These are phyloP conservation scores for Heliconius hewitsoni DNA, from an alignment of 1,140 invertebrate genomes.

Conservation along the genomic window DNA sequence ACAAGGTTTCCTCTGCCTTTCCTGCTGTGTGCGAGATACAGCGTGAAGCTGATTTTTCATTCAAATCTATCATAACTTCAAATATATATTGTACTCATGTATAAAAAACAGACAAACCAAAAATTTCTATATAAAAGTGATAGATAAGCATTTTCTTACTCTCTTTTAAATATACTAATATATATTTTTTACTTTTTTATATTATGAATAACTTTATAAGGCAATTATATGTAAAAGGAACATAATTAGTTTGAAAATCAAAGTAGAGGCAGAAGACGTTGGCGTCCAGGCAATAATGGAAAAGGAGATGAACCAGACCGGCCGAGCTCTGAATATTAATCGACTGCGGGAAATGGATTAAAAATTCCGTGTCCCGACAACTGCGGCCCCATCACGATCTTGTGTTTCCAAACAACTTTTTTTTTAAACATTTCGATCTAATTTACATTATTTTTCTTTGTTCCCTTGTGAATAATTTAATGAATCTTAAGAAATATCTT, in stretches of 20 bases:
- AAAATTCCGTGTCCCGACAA: constrained; percentile 77
- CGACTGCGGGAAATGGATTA: constrained; percentile 78
- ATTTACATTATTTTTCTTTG: constrained; percentile 75
- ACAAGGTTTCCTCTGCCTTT: too few relatives aligned
- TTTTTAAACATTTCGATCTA: constrained; percentile 73
- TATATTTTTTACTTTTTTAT: not conserved
- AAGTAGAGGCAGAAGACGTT: constrained; percentile 56
- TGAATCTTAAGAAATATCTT: constrained; percentile 74
- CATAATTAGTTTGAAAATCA: constrained; percentile 77
- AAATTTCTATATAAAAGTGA: too few relatives aligned
- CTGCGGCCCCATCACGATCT: constrained; percentile 68
- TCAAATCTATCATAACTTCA: too few relatives aligned
- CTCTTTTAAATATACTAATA: too few relatives aligned
- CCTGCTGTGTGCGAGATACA: too few relatives aligned
- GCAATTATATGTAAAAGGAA: constrained; percentile 51
- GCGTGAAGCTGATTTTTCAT: too few relatives aligned
- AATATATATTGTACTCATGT: too few relatives aligned
- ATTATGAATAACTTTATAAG: not conserved
- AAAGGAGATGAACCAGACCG: constrained; percentile 80
- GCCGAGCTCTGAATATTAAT: constrained; percentile 78
- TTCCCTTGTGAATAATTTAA: constrained; percentile 79
- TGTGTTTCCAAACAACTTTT: constrained; percentile 76
- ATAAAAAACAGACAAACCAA: too few relatives aligned
- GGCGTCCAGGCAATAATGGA: constrained; percentile 73
- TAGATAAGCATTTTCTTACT: too few relatives aligned